Conservation (phyloP, 2,888 invertebrate genomes). For the Geotrupes spiniger region DNA sequence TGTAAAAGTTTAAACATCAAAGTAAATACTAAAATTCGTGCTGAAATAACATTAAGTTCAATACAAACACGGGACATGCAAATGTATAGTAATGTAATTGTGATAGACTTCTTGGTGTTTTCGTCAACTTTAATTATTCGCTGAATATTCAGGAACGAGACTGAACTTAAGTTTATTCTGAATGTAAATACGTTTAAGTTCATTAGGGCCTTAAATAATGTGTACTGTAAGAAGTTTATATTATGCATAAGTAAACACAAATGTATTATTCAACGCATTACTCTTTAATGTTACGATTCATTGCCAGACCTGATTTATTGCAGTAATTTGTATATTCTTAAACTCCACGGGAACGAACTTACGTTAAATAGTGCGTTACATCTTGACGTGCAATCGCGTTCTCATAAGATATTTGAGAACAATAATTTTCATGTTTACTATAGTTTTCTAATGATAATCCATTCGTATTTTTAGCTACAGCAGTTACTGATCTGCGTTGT, state of each 20-base stretch:
- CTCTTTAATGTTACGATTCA: not conserved
- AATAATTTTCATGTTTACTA: too few species aligned
- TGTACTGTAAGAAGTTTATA: constrained; percentile 4
- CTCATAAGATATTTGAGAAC: too few species aligned
- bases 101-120: constrained; percentile 29
- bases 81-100: constrained; percentile 28
- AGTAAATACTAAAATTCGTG: constrained; percentile 25
- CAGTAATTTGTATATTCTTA: not conserved
- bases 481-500: too few species aligned
- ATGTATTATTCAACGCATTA: constrained; percentile 5
- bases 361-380: too few species aligned
- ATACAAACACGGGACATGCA: constrained; percentile 25
- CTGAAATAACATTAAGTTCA: constrained; percentile 22
- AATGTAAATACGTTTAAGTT: constrained; percentile 21
- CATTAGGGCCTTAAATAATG: constrained; percentile 5
- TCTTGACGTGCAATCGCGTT: too few species aligned
- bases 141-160: constrained; percentile 28
- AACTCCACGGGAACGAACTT: not conserved
- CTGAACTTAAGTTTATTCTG: constrained; percentile 18
- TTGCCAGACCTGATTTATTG: constrained; percentile 1
- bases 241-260: constrained; percentile 4
- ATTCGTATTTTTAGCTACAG: too few species aligned
- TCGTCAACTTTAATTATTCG: constrained; percentile 24
- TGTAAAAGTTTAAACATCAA: constrained; percentile 28
- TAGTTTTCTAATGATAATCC: too few species aligned